Conservation (phyloP, 2,888 invertebrate genomes). For the Platerodrilus igneus region DNA sequence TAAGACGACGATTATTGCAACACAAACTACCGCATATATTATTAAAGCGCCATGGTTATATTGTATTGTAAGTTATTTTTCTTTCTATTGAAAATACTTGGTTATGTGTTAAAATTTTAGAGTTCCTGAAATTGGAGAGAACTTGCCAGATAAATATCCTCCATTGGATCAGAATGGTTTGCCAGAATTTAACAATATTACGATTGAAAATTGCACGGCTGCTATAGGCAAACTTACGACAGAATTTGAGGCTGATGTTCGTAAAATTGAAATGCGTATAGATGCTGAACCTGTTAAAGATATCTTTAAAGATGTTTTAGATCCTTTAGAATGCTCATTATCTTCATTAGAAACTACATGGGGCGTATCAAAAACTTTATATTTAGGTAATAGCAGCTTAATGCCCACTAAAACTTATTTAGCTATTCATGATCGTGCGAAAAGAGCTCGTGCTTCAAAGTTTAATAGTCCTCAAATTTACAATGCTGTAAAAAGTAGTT, state of each 20-base stretch:
- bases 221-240: slow-evolving; percentile 78
- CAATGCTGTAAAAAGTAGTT: slow-evolving; percentile 58
- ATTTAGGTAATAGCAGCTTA: slow-evolving; percentile 70
- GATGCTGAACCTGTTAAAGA: slow-evolving; percentile 51
- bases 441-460: slow-evolving; percentile 67
- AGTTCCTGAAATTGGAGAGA: slow-evolving; percentile 80
- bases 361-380: slow-evolving; percentile 82
- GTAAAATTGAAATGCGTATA: slow-evolving; percentile 60
- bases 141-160: slow-evolving; percentile 70
- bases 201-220: slow-evolving; percentile 79
- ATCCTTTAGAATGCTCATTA: slow-evolving; percentile 69
- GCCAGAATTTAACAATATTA: slow-evolving; percentile 76
- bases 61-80: slow-evolving; percentile 62
- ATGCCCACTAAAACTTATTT: slow-evolving; percentile 77
- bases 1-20: no score
- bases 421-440: slow-evolving; percentile 74
- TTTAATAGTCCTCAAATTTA: slow-evolving; percentile 69
- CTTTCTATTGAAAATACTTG: slow-evolving; percentile 14
- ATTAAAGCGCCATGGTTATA: slow-evolving; percentile 52
- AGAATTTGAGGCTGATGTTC: slow-evolving; percentile 73
- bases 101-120: slow-evolving; percentile 46
- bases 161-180: slow-evolving; percentile 67
- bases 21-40: slow-evolving; percentile 18
- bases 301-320: slow-evolving; percentile 64
- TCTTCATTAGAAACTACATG: slow-evolving; percentile 76